Base-by-base conservation (phyloP, 2,113 vertebrate species). In the Caranx ignobilis region DNA sequence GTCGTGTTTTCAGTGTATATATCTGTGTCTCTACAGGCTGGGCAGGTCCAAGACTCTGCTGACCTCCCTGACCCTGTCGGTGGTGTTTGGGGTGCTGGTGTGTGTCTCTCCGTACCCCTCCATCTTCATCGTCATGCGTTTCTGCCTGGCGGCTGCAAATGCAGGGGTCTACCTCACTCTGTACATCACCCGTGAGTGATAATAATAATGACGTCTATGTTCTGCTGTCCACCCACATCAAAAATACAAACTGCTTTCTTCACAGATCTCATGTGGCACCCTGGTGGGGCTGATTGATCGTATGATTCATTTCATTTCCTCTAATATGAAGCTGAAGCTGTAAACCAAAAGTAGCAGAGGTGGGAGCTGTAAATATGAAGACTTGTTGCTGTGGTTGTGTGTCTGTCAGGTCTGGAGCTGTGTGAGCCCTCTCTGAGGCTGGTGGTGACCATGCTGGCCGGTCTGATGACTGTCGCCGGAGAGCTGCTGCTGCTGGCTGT, bases 401-500 rank as follows among this genome's bases (percentile, higher is more conserved):
- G 81, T 71, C 69, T 31, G 11, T 66, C 88, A 97, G 96, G 96
- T 77, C 84, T 97, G 94, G 96, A 97, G 90, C 95, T 97, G 81
- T 97, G 96, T 16, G 95, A 96, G 55, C 96, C 96, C 4, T 95
- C 96, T 10, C 92, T 96, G 87, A 88, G 96, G 81, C 93, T 97
- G 77, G 75, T 95, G 79, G 95, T 90, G 43, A 95, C 95, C 78
- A 94, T 95, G 94, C 90, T 95, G 26, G 95, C 95, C 2, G 96
- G 96, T 10, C 91, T 97, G 72, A 94, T 94, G 68, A 95, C 94
- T 1, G 94, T 97, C 31, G 93, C 95, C 0, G 96, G 96, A 31
- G 95, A 96, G 82, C 95, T 97, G 85, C 92, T 97, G 88, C 91
- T 97, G 89, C 83, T 97, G 87, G 96, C 95, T 11, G 92, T 97